Evolutionary conservation across 2,797 vertebrate species (phyloP).

Genomic region (Platyrinchus mystaceus): DNA sequence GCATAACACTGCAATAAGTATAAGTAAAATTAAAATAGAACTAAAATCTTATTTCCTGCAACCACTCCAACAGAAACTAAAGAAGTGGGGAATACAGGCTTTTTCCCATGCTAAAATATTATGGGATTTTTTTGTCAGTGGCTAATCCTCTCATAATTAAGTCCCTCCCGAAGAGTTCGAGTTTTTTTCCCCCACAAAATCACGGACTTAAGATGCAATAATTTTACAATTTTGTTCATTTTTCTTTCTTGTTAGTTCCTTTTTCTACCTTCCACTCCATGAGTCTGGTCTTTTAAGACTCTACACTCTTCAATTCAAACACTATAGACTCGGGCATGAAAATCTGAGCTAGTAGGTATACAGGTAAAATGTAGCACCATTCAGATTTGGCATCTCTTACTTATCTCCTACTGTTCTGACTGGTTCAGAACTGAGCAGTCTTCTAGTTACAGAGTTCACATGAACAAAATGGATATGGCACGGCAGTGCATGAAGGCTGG

Average conservation of each 20-base stretch:
- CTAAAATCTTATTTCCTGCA: neutral
- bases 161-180: neutral
- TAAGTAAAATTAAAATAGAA: neutral
- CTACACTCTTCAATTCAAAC: neutral
- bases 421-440: neutral
- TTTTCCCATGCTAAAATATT: neutral
- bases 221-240: neutral
- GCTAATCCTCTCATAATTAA: neutral
- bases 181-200: neutral
- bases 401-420: neutral
- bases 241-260: neutral
- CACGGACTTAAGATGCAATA: neutral
- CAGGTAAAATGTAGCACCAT: neutral
- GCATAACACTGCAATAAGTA: neutral
- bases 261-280: neutral
- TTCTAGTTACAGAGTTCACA: neutral
- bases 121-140: neutral
- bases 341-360: neutral
- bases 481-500: fast-evolving
- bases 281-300: neutral
- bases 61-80: neutral
- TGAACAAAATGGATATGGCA: neutral
- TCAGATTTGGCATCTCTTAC: neutral
- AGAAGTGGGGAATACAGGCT: neutral
- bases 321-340: neutral